phyloP scores from a whole-genome alignment of 2,113 vertebrate species.

The Protobothrops flavoviridis region DNA sequence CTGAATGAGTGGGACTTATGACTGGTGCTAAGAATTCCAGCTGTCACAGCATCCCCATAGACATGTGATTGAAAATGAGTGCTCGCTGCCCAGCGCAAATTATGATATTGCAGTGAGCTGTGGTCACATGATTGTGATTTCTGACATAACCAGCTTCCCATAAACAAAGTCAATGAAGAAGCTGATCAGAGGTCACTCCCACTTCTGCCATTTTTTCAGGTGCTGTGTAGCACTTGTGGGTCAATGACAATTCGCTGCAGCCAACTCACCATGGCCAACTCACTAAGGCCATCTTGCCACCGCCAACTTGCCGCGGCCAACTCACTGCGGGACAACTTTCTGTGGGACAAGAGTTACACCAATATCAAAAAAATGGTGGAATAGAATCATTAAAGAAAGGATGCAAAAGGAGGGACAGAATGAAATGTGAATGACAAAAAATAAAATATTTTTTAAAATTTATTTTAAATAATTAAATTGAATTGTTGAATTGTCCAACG shows the following conservation, averaged over 20 bases:
- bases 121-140: neutral
- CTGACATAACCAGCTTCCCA: neutral
- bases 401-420: neutral
- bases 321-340: neutral
- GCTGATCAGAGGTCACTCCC: neutral
- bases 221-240: neutral
- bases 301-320: neutral
- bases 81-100: neutral
- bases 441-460: neutral
- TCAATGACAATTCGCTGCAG: neutral
- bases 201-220: neutral
- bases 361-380: neutral
- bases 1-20: neutral
- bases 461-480: neutral
- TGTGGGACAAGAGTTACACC: neutral
- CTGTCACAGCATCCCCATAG: neutral
- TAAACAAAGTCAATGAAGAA: neutral
- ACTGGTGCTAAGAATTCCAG: neutral
- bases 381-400: neutral
- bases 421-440: neutral
- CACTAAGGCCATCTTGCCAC: neutral
- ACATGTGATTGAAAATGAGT: neutral
- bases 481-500: neutral
- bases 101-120: neutral
- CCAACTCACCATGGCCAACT: neutral